These are phyloP conservation scores for Montipora efflorescens DNA, from an alignment of 64 coral and sea anemone genomes.

Conservation along the genomic window DNA sequence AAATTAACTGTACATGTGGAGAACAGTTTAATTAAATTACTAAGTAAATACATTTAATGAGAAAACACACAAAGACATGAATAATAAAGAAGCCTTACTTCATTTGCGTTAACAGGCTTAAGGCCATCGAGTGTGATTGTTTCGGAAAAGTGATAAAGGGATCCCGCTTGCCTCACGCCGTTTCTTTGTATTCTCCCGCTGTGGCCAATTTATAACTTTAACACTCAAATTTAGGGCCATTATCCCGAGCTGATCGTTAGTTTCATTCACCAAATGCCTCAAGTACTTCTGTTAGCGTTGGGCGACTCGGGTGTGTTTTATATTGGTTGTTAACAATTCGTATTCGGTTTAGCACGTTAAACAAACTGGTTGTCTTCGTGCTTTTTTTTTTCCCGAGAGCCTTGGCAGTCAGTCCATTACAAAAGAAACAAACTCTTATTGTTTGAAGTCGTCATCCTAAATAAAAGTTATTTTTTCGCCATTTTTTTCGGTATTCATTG, in stretches of 20 bases:
- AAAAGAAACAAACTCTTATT: neutral
- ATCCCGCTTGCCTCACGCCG: conserved; percentile 1
- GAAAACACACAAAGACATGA: conserved; percentile 92
- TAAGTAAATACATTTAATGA: conserved; percentile 94
- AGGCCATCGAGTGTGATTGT: conserved; percentile 23
- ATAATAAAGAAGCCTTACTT: conserved; percentile 73
- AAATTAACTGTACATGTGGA: neutral
- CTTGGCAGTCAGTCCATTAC: neutral
- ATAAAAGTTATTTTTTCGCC: neutral
- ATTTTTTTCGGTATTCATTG: neutral
- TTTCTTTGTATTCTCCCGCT: conserved; percentile 60
- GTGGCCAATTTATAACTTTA: conserved; percentile 77
- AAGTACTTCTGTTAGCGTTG: neutral
- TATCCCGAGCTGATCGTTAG: conserved; percentile 29
- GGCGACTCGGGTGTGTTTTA: neutral
- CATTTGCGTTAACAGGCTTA: conserved; percentile 62
- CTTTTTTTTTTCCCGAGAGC: neutral
- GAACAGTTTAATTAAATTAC: conserved; percentile 96
- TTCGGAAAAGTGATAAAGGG: conserved; percentile 15
- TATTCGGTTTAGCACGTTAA: neutral
- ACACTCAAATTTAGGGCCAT: conserved; percentile 42
- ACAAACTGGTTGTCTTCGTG: neutral
- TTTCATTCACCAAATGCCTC: conserved; percentile 59
- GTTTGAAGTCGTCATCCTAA: neutral
- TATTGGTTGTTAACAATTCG: neutral